Evolutionary conservation across 2,797 vertebrate species (phyloP).

Genomic region (Nasua narica): DNA sequence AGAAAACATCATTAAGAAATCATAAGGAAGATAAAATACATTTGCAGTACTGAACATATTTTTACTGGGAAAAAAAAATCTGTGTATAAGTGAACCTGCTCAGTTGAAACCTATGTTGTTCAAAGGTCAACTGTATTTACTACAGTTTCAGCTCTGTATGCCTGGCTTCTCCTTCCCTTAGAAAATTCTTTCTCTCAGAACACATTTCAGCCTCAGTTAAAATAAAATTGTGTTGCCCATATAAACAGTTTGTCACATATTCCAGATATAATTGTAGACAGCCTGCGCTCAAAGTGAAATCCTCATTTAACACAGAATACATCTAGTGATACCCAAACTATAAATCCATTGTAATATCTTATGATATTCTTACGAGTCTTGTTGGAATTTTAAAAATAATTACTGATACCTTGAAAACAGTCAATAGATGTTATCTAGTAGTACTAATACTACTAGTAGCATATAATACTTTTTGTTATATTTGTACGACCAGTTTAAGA

Average conservation of each 20-base stretch:
- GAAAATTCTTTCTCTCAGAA: neutral
- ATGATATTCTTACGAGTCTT: neutral
- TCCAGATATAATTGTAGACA: neutral
- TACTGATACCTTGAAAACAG: neutral
- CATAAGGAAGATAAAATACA: neutral
- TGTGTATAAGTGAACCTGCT: neutral
- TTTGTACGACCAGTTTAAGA: neutral
- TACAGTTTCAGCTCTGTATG: neutral
- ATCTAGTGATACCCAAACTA: neutral
- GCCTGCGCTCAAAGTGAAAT: neutral
- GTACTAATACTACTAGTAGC: neutral
- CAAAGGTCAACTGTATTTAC: neutral
- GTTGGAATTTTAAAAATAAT: neutral
- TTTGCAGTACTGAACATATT: neutral
- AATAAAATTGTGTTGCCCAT: neutral
- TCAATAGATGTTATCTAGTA: neutral
- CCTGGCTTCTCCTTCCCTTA: neutral
- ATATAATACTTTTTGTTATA: neutral
- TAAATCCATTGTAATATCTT: neutral
- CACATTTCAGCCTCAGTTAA: neutral
- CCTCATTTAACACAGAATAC: neutral
- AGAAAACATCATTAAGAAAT: neutral
- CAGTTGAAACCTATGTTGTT: neutral
- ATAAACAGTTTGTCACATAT: neutral
- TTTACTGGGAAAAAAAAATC: neutral